Percentiles rank a stretch among this genome's conserved stretches.
Conservation (phyloP, 2,797 vertebrate species). For the Semaprochilodus insignis region DNA sequence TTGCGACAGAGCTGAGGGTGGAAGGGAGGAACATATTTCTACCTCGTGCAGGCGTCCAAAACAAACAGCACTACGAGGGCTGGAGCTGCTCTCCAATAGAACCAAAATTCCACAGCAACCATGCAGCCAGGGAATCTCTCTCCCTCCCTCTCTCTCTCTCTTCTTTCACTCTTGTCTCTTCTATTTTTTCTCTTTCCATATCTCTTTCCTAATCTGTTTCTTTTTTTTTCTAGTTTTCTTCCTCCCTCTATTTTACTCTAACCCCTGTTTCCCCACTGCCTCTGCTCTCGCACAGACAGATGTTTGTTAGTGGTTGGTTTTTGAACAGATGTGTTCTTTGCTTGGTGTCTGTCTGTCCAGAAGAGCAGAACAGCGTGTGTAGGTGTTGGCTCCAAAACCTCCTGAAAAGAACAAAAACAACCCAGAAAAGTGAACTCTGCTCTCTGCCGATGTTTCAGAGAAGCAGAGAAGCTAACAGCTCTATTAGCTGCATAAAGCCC, state of each 20-base stretch:
- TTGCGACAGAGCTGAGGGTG: constrained; percentile 61
- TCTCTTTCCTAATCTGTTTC: not conserved
- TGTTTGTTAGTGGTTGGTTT: constrained; percentile 46
- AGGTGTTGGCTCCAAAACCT: constrained; percentile 13
- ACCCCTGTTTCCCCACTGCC: not conserved
- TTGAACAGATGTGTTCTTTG: constrained; percentile 47
- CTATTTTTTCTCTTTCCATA: not conserved
- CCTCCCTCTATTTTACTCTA: not conserved
- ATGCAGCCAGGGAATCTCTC: constrained; percentile 55
- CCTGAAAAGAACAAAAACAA: constrained; percentile 16
- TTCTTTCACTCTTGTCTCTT: not conserved
- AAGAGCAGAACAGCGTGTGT: constrained; percentile 19
- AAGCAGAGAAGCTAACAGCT: constrained; percentile 22
- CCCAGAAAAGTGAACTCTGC: constrained; percentile 4
- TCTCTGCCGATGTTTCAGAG: not conserved
- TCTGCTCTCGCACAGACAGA: constrained; percentile 30
- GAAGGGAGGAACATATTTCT: constrained; percentile 63
- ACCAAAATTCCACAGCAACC: constrained; percentile 61
- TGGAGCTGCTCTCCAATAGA: constrained; percentile 56
- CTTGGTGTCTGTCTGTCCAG: constrained; percentile 39
- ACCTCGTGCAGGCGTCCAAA: constrained; percentile 55
- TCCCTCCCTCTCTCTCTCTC: constrained; percentile 18
- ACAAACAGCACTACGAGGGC: constrained; percentile 58
- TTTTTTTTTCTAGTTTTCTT: not conserved
- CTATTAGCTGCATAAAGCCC: constrained; percentile 33